Conservation (phyloP, 92 coral and sea anemone species). For the Actinernus sp. region DNA sequence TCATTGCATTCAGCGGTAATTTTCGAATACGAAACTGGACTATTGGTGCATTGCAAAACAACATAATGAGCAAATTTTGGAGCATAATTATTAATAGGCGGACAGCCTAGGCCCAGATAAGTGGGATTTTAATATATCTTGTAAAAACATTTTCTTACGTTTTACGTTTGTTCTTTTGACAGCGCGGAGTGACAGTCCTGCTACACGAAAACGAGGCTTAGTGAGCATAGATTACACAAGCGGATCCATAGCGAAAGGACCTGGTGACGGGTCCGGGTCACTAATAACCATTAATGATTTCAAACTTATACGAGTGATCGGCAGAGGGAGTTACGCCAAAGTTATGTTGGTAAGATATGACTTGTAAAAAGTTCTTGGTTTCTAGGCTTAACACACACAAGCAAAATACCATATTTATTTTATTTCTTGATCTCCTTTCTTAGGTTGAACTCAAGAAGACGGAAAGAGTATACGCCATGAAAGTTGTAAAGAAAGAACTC, state of each 20-base stretch:
- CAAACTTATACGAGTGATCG: conserved; percentile 90
- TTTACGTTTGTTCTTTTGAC: no score
- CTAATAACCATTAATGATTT: conserved; percentile 83
- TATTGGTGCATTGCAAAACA: no score
- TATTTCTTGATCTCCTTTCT: background rate
- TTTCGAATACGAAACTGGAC: no score
- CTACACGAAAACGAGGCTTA: conserved; percentile 86
- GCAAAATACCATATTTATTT: background rate
- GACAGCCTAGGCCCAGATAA: no score
- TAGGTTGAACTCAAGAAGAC: conserved; percentile 97
- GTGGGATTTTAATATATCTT: no score
- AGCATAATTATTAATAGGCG: no score
- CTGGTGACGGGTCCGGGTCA: conserved; percentile 72
- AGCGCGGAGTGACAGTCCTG: conserved; percentile 99
- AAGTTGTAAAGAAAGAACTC: conserved; percentile 98
- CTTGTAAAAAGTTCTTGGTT: no score
- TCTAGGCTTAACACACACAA: background rate
- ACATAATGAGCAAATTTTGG: no score
- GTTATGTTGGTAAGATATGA: conserved; percentile 84
- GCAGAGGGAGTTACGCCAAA: conserved; percentile 98
- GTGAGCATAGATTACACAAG: conserved; percentile 77
- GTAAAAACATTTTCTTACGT: no score
- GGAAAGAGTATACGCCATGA: conserved; percentile 96
- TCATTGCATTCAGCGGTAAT: no score
- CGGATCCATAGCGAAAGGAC: conserved; percentile 80